These are phyloP conservation scores for Agriopis leucophaearia DNA, from an alignment of 2,888 invertebrate species.

Conservation along the genomic window DNA sequence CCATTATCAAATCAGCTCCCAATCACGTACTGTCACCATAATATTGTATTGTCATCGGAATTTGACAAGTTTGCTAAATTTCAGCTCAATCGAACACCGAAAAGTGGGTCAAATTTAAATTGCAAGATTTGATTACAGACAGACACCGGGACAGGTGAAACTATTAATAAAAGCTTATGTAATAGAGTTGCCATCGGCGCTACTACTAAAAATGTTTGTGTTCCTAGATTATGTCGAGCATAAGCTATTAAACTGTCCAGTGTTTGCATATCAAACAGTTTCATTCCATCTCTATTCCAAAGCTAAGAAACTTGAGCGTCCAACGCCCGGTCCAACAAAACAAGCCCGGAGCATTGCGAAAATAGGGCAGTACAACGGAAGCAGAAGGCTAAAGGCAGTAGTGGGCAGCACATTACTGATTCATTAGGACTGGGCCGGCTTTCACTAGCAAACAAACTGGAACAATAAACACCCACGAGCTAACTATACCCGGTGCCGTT, in stretches of 20 bases:
- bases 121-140: too few relatives aligned
- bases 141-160: too few relatives aligned
- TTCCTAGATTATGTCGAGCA: neutral
- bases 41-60: too few relatives aligned
- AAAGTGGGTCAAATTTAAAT: too few relatives aligned
- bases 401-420: slow-evolving; percentile 70
- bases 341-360: slow-evolving; percentile 61
- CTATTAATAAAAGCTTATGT: too few relatives aligned
- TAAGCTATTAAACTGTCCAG: neutral
- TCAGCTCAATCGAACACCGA: too few relatives aligned
- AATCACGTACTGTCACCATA: too few relatives aligned
- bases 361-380: slow-evolving; percentile 71
- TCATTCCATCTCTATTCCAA: slow-evolving; percentile 4
- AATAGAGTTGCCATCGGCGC: neutral
- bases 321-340: slow-evolving; percentile 25
- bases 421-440: slow-evolving; percentile 66
- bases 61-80: too few relatives aligned
- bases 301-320: slow-evolving; percentile 28
- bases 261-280: slow-evolving; percentile 5
- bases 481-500: slow-evolving; percentile 32
- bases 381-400: slow-evolving; percentile 65
- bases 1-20: too few relatives aligned
- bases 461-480: slow-evolving; percentile 70
- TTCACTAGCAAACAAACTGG: slow-evolving; percentile 67
- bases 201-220: neutral